phyloP scores from a whole-genome alignment of 1,140 invertebrate species.

The Caenorhabditis inopinata region DNA sequence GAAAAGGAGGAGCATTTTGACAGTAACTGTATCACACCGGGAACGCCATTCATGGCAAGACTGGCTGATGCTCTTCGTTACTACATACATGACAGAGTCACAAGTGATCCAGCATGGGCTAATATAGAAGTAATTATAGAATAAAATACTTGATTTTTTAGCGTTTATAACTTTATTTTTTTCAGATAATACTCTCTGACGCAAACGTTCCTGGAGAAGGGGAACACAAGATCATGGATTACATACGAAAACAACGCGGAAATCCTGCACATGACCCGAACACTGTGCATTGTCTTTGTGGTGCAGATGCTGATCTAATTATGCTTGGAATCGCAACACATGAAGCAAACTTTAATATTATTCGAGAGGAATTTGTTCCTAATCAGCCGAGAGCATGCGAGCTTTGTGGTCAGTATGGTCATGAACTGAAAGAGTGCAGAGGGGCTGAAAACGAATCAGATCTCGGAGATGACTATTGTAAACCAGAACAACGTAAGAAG shows the following conservation, averaged over 20 bases:
- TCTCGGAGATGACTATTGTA: slow-evolving; percentile 54
- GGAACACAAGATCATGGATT: slow-evolving; percentile 99
- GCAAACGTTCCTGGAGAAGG: slow-evolving; percentile 98
- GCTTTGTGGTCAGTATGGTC: slow-evolving; percentile 89
- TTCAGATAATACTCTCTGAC: slow-evolving; percentile 84
- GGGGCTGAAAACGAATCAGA: slow-evolving; percentile 69
- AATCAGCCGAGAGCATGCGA: slow-evolving; percentile 94
- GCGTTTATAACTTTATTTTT: background rate
- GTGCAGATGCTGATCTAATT: slow-evolving; percentile 96
- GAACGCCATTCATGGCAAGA: slow-evolving; percentile 92
- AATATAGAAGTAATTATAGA: slow-evolving; percentile 82
- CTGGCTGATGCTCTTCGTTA: slow-evolving; percentile 90
- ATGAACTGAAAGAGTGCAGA: slow-evolving; percentile 91
- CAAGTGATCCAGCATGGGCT: slow-evolving; percentile 92
- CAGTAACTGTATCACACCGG: slow-evolving; percentile 97
- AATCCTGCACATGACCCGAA: slow-evolving; percentile 96
- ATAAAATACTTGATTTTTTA: no score
- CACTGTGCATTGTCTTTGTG: slow-evolving; percentile 93
- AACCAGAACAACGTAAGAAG: slow-evolving; percentile 60
- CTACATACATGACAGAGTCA: slow-evolving; percentile 90
- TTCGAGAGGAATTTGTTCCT: slow-evolving; percentile 93
- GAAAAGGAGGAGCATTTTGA: slow-evolving; percentile 90
- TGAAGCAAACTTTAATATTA: slow-evolving; percentile 91
- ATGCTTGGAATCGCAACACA: slow-evolving; percentile 97
- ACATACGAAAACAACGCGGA: slow-evolving; percentile 74